Evolutionary conservation across 2,888 invertebrate genomes (phyloP), one percentile per base, ranked within the genome.

Genomic region (Drosophila merina): DNA sequence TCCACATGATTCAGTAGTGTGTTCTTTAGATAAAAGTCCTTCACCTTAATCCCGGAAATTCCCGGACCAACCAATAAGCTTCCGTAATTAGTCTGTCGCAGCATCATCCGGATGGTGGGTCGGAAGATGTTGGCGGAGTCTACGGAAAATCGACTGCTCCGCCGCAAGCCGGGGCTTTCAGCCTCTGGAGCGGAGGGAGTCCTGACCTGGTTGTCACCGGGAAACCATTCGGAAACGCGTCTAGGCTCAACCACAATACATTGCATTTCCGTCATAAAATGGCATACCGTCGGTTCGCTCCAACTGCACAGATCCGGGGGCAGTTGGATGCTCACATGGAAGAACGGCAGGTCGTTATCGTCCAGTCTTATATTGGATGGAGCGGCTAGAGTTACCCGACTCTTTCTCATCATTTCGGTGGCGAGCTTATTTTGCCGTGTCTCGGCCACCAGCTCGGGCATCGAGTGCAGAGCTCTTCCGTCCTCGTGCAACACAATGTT

Each of bases 401-500:
- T 57, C 58, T 3, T 69, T 9, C 9, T n/a, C 20, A 20, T 1
- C 4, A 48, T 8, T 9, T 4, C 7, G 2, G 31, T 42, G 1
- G 2, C 1, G 4, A 6, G n/a, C 3, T 1, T 0, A 6, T 26
- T 36, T 0, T 0, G 0, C 0, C 1, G 0, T 5, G 72, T 3
- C 5, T 72, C 50, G 4, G 72, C 76, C 8, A 67, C 70, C 4
- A 86, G 3, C 5, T 81, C 57, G 4, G 69, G 57, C 36, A 79
- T 54, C 0, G 73, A 52, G 12, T 80, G 45, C 14, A 89, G 26
- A 3, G 80, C 26, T 0, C 77, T 76, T 0, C 77, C 62, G 36
- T 87, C 71, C 28, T 77, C 73, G 44, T 90, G 89, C 74, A 88
- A 80, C 0, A 88, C 75, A 42, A 90, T 77, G 44, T 89, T 90